A percentile compares a stretch with the other conserved stretches of the same genome.
phyloP scores from a whole-genome alignment of 2,113 vertebrate species.

The Poecile atricapillus region DNA sequence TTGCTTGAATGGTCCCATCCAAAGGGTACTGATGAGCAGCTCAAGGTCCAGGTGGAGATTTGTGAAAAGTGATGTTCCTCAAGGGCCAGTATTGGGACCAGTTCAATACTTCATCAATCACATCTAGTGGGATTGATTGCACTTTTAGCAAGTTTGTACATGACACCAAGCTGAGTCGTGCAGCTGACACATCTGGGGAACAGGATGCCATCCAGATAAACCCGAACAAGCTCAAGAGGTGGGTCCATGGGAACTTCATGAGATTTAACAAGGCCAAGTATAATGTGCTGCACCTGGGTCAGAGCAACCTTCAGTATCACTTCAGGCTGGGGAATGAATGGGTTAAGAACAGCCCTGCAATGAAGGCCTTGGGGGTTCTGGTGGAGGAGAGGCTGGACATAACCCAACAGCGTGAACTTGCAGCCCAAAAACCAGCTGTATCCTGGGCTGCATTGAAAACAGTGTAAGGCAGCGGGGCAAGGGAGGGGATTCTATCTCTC shows the following conservation, averaged over 20 bases:
- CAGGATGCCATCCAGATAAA: neutral
- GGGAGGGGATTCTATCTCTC: neutral
- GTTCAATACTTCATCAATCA: neutral
- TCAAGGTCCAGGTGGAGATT: neutral
- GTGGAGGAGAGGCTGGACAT: neutral
- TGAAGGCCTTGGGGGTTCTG: neutral
- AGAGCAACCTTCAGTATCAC: neutral
- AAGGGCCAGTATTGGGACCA: neutral
- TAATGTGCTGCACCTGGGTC: neutral
- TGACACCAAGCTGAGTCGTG: neutral
- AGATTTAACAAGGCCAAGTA: neutral
- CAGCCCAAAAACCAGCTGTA: accelerated
- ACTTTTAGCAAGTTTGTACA: neutral
- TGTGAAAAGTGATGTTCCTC: neutral
- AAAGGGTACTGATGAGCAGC: too few relatives aligned
- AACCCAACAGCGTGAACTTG: neutral
- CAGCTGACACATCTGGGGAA: neutral
- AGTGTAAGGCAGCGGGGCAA: neutral
- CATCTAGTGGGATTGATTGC: accelerated
- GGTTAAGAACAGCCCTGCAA: neutral
- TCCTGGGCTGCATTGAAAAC: neutral
- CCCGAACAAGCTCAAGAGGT: accelerated
- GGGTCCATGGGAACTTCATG: neutral
- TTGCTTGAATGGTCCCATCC: neutral
- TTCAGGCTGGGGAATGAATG: neutral